phyloP scores from a whole-genome alignment of 2,113 vertebrate species.

The Triplophysa tibetana region DNA sequence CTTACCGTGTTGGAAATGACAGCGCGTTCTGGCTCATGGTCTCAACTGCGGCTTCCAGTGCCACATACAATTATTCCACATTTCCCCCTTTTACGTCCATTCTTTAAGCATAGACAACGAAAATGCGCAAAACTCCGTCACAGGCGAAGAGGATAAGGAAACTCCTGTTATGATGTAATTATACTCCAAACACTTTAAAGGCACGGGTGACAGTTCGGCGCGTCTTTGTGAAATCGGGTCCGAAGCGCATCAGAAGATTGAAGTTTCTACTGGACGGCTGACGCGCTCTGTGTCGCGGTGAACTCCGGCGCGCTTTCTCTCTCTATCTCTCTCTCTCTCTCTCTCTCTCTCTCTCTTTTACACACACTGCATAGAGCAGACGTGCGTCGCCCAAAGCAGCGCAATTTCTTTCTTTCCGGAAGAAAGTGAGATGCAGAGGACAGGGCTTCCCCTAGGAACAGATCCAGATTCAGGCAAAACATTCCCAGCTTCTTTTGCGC shows the following conservation, averaged over 20 bases:
- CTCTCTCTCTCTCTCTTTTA: neutral
- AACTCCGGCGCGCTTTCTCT: neutral
- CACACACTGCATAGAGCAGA: neutral
- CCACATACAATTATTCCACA: conserved; percentile 43
- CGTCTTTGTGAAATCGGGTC: conserved; percentile 18
- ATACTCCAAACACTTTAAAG: neutral
- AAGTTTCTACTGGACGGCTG: conserved; percentile 43
- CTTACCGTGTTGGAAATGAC: conserved; percentile 41
- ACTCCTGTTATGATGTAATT: neutral
- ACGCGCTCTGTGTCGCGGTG: conserved; percentile 19
- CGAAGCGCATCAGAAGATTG: conserved; percentile 25
- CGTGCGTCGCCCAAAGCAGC: conserved; percentile 8
- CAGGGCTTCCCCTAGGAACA: conserved; percentile 35
- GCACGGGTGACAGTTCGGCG: conserved; percentile 3
- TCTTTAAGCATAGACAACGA: neutral
- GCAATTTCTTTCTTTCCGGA: conserved; percentile 4
- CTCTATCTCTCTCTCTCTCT: conserved; percentile 4
- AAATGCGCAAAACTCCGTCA: conserved; percentile 11
- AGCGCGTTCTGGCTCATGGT: conserved; percentile 39
- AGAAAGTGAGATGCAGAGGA: conserved; percentile 31
- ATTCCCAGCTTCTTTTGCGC: conserved; percentile 11
- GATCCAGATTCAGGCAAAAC: conserved; percentile 31
- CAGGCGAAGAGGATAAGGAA: neutral
- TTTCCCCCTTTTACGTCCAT: conserved; percentile 10
- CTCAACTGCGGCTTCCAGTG: conserved; percentile 36